Base-by-base conservation (phyloP, 2,113 vertebrate genomes). In the Bucco capensis region DNA sequence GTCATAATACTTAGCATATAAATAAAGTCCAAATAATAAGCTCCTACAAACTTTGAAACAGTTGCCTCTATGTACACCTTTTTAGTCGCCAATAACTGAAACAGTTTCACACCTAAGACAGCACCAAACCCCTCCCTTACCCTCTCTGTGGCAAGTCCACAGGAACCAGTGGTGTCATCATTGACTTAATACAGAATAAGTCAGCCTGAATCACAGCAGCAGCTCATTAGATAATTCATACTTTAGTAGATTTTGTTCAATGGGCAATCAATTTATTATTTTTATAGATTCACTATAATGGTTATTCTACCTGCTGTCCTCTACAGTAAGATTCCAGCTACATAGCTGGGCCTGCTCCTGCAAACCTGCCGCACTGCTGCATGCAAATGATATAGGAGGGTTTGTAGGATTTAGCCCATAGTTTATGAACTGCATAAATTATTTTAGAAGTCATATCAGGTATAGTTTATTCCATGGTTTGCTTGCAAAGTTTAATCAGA, bases 401-500 rank as follows among this genome's bases (percentile, higher is more conserved):
- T 65, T 69, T 74, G 70, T 31, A 91, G 56, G 88, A 91, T 96
- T 95, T 95, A 95, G 90, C 57, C 73, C 13, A 35, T 92, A 90
- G 83, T 94, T 97, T 97, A 96, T 95, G 97, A 96, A 94, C 27
- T 31, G 93, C 3, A 7, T 97, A 97, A 97, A 98, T 98, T 97
- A 98, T 96, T 97, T 97, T 83, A 95, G 91, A 96, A 98, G 96
- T 97, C 96, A 70, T 94, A 96, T 98, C 98, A 97, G 95, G 94
- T 97, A 95, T 89, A 89, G 96, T 97, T 97, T 97, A 97, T 97
- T 97, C 97, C 97, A 97, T 97, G 97, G 95, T 97, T 97, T 97
- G 75, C 96, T 96, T 95, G 92, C 94, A 98, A 97, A 98, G 98
- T 98, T 97, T 98, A 98, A 98, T 98, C 96, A 98, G 96, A 96